These are phyloP conservation scores for Agonopterix subpropinquella DNA, from an alignment of 2,888 invertebrate species.

Conservation along the genomic window DNA sequence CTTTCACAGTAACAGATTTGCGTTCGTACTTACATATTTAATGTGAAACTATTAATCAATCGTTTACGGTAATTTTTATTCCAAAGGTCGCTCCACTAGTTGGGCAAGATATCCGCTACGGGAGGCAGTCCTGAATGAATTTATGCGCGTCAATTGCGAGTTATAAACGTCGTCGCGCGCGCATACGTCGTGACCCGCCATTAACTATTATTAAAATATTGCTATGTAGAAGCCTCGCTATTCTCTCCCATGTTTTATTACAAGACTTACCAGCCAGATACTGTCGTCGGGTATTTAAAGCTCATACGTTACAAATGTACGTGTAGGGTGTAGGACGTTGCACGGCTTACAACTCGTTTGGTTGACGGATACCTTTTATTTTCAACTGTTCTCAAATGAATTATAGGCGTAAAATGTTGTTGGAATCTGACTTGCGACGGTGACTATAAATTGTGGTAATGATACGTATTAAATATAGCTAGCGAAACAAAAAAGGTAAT, in stretches of 20 bases:
- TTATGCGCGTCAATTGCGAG: conserved; percentile 64
- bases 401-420: conserved; percentile 58
- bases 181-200: conserved; percentile 63
- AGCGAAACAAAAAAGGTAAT: conserved; percentile 37
- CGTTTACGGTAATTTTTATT: conserved; percentile 39
- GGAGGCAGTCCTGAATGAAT: conserved; percentile 55
- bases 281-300: conserved; percentile 70
- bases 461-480: conserved; percentile 26
- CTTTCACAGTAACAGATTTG: conserved; percentile 7
- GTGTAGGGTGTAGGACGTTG: conserved; percentile 48
- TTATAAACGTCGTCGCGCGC: conserved; percentile 66
- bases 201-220: conserved; percentile 75
- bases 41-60: conserved; percentile 28
- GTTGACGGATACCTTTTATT: conserved; percentile 42
- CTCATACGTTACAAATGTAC: conserved; percentile 63
- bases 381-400: conserved; percentile 55
- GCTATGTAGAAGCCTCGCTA: conserved; percentile 63
- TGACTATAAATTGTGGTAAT: conserved; percentile 58
- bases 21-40: conserved; percentile 5
- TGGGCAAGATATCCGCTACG: conserved; percentile 33
- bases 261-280: conserved; percentile 53
- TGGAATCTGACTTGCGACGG: conserved; percentile 47
- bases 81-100: conserved; percentile 37
- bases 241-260: conserved; percentile 71
- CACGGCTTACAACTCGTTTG: conserved; percentile 32